Evolutionary conservation across 2,797 vertebrate genomes (phyloP).

Genomic region (Microcaecilia unicolor): DNA sequence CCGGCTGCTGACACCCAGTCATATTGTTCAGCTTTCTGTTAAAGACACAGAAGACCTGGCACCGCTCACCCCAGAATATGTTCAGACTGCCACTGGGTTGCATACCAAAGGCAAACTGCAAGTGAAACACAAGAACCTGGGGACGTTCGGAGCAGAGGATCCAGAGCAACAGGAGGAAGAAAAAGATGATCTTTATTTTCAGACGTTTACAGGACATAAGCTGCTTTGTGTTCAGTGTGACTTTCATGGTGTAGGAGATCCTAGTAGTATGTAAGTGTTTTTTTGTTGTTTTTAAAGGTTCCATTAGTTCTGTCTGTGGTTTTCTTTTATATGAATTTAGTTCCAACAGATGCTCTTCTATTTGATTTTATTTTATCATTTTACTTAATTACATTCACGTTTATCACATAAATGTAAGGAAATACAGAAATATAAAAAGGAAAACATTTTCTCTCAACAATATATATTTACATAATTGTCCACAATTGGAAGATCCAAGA

Average conservation of each 20-base stretch:
- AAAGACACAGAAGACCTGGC: slow-evolving; percentile 43
- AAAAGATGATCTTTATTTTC: neutral
- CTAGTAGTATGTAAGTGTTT: slow-evolving; percentile 33
- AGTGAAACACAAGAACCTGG: slow-evolving; percentile 22
- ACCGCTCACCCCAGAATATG: slow-evolving; percentile 54
- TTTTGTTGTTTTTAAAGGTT: no score
- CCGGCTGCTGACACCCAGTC: slow-evolving; percentile 72
- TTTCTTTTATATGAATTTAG: no score
- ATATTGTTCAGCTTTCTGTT: slow-evolving; percentile 71
- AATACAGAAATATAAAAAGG: no score
- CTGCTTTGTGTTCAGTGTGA: slow-evolving; percentile 27
- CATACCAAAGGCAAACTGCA: slow-evolving; percentile 70
- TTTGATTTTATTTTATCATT: no score
- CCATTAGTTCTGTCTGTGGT: no score
- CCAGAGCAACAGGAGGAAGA: slow-evolving; percentile 16
- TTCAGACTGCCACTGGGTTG: slow-evolving; percentile 56
- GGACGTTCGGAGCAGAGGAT: slow-evolving; percentile 8
- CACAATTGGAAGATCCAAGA: no score
- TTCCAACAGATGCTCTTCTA: no score
- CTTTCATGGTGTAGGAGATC: slow-evolving; percentile 32
- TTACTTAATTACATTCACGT: no score
- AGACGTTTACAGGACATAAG: neutral
- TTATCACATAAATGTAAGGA: no score
- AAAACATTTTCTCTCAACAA: no score
- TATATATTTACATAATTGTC: no score